phyloP scores from a whole-genome alignment of 2,797 vertebrate genomes.

The Squalus acanthias region DNA sequence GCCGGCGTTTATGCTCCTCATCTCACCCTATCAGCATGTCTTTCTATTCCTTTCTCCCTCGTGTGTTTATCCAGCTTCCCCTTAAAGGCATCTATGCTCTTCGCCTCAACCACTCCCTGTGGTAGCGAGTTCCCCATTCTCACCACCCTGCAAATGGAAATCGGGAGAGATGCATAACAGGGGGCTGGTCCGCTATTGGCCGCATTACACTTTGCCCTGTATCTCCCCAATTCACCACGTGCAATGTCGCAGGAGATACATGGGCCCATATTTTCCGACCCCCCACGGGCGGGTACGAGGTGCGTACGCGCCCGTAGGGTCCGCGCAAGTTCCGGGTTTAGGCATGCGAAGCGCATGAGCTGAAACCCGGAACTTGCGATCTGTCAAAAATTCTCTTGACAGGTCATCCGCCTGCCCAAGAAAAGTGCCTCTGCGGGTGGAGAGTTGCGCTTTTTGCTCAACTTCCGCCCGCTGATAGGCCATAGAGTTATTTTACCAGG shows the following conservation, averaged over 20 bases:
- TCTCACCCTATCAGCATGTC: background rate
- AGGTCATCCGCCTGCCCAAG: too few relatives aligned
- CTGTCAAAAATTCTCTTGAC: too few relatives aligned
- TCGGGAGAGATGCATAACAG: background rate
- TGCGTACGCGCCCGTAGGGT: too few relatives aligned
- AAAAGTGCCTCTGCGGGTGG: too few relatives aligned
- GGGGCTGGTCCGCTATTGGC: background rate
- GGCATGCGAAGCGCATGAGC: too few relatives aligned
- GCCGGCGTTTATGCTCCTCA: background rate
- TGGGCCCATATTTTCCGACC: too few relatives aligned
- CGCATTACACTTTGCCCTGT: background rate
- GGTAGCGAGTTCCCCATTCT: background rate
- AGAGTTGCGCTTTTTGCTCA: too few relatives aligned
- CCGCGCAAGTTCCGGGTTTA: too few relatives aligned
- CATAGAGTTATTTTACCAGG: too few relatives aligned
- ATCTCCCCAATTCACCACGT: background rate
- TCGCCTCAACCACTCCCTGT: background rate
- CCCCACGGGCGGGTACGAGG: too few relatives aligned
- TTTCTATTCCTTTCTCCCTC: background rate
- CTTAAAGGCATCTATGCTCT: background rate
- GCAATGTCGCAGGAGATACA: background rate
- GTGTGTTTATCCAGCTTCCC: background rate
- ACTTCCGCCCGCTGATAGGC: too few relatives aligned
- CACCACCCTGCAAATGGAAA: background rate
- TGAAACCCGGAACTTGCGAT: too few relatives aligned